A percentile compares a stretch with the other conserved stretches of the same genome.
Conservation (phyloP, 2,888 invertebrate genomes). For the Drosophila barbarae region DNA sequence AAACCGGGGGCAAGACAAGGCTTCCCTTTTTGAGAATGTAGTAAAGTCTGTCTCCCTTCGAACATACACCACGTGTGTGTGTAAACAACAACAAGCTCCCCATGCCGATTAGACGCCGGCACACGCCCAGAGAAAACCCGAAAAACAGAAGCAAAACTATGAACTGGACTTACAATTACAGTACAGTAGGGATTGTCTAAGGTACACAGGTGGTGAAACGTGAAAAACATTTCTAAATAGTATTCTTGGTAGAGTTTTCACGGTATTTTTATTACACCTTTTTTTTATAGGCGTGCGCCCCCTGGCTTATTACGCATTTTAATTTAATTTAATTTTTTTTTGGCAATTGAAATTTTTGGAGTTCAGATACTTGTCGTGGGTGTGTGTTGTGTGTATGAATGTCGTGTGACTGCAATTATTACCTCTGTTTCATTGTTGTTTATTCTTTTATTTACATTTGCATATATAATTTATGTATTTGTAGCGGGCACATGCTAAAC, state of each 20-base stretch:
- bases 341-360: constrained; percentile 10
- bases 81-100: constrained; percentile 4
- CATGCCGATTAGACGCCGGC: constrained; percentile 27
- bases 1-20: constrained; percentile 13
- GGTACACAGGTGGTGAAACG: neutral
- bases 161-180: constrained; percentile 21
- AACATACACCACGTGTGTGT: constrained; percentile 5
- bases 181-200: constrained; percentile 1
- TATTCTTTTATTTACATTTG: neutral
- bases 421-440: constrained; percentile 3
- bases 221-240: neutral
- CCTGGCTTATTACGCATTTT: constrained; percentile 33
- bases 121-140: constrained; percentile 16
- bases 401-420: constrained; percentile 30
- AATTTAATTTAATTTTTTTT: constrained; percentile 9
- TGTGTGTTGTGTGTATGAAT: constrained; percentile 2
- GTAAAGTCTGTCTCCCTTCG: neutral
- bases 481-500: constrained; percentile 27
- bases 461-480: constrained; percentile 19
- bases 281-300: constrained; percentile 10
- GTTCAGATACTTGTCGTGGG: constrained; percentile 8
- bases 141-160: constrained; percentile 17
- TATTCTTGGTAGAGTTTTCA: neutral
- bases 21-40: constrained; percentile 13
- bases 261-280: neutral